phyloP scores from a whole-genome alignment of 30 jellyfish, hydroid and myxozoan species.

The Sanderia malayensis region DNA sequence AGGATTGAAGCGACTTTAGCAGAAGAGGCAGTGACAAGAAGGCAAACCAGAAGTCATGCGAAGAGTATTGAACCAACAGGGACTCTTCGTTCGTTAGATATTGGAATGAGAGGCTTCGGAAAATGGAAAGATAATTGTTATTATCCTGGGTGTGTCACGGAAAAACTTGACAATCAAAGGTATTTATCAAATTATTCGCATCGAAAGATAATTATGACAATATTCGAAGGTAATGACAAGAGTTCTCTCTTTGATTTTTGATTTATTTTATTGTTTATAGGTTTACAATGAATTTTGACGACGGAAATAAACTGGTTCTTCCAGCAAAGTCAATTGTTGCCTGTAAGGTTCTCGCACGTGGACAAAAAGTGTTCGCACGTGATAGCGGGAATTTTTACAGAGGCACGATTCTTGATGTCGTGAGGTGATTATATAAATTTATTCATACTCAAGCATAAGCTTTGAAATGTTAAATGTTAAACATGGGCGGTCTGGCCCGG shows the following conservation, averaged over 20 bases:
- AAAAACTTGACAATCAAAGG: constrained; percentile 21
- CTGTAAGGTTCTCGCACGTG: not conserved
- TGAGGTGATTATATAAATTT: too few species aligned
- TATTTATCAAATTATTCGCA: not conserved
- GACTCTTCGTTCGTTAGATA: not conserved
- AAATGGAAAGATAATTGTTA: constrained; percentile 40
- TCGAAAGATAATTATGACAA: not conserved
- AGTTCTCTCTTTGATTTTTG: too few species aligned
- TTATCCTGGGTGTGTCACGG: constrained; percentile 41
- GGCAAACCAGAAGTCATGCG: constrained; percentile 14
- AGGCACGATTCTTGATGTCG: not conserved
- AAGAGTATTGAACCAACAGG: not conserved
- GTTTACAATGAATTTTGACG: not conserved
- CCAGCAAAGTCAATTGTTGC: not conserved
- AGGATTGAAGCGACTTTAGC: constrained; percentile 19
- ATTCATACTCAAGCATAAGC: too few species aligned
- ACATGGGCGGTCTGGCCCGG: too few species aligned
- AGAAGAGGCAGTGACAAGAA: constrained; percentile 8
- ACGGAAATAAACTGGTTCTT: not conserved
- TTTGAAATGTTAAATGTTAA: too few species aligned
- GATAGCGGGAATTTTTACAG: not conserved
- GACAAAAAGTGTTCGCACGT: not conserved
- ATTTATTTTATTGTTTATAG: not conserved
- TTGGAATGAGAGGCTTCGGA: constrained; percentile 33
- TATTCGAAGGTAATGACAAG: too few species aligned